Evolutionary conservation across 1,140 invertebrate genomes (phyloP).

Genomic region (Musca vetustissima): DNA sequence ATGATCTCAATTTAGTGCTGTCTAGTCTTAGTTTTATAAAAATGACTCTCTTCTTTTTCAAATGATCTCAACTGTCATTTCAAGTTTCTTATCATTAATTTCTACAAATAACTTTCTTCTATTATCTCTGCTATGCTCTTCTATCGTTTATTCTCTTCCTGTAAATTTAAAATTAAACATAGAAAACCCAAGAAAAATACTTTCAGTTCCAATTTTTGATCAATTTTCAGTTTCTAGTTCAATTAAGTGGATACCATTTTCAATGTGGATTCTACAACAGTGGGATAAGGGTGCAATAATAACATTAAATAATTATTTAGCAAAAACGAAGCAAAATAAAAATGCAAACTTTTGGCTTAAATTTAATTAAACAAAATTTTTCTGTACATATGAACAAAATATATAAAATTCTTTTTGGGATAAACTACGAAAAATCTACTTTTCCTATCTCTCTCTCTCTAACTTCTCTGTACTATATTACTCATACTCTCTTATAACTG

Average conservation of each 20-base stretch:
- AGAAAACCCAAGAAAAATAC: too few species aligned
- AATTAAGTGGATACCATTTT: slow-evolving; percentile 10
- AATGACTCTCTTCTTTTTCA: too few species aligned
- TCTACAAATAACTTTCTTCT: background rate
- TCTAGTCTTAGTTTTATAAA: too few species aligned
- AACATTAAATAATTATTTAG: slow-evolving; percentile 13
- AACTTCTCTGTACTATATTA: too few species aligned
- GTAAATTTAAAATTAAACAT: background rate
- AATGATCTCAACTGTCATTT: background rate
- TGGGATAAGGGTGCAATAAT: slow-evolving; percentile 31
- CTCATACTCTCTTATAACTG: too few species aligned
- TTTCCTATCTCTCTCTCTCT: background rate
- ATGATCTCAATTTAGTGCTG: too few species aligned
- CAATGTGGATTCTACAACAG: slow-evolving; percentile 12
- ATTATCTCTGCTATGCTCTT: background rate
- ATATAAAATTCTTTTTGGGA: background rate
- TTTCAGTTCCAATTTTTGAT: too few species aligned
- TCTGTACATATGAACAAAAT: slow-evolving; percentile 6
- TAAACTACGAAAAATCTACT: background rate
- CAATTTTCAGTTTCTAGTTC: slow-evolving; percentile 4
- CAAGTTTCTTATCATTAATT: background rate
- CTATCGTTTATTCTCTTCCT: background rate
- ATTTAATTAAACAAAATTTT: slow-evolving; percentile 19
- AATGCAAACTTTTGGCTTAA: slow-evolving; percentile 7
- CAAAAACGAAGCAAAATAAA: background rate